Base-by-base conservation (phyloP, 2,113 vertebrate genomes). In the Casuarius casuarius region DNA sequence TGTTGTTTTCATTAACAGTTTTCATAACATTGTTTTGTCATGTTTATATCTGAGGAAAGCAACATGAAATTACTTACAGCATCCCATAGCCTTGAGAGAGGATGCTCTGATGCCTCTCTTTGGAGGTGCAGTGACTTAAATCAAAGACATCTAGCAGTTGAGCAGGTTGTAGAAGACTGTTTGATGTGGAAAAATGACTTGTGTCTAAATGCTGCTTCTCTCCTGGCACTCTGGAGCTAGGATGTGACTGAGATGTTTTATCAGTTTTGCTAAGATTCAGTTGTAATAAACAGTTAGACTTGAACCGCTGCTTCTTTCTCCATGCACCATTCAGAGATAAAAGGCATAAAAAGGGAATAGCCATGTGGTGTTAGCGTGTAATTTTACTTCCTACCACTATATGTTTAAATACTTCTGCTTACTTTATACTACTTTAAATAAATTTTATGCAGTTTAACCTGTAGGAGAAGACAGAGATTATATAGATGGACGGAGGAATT, bases 401-500 rank as follows among this genome's bases (percentile, higher is more conserved):
- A 56, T 19, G 62, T 65, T 89, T 65, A 8, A 62, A 12, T 33
- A 63, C 18, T 75, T 44, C 79, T 62, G 11, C 6, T 62, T n/a
- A n/a, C n/a, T n/a, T n/a, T n/a, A n/a, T n/a, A n/a, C n/a, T n/a
- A n/a, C n/a, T n/a, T n/a, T n/a, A n/a, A n/a, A 67, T 22, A 20
- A 51, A 9, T 19, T 56, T n/a, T 3, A 33, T 42, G 62, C 25
- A 9, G 33, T 25, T 75, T n/a, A 67, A 29, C 19, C 22, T 44
- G 4, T 1, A 65, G 77, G 13, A 61, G 48, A 79, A 62, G 67
- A 68, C 62, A 75, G 66, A 35, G 2, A 1, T 12, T 10, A 0
- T 1, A 20, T 0, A 21, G n/a, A 4, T 15, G 33, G 19, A 23
- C 12, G 3, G 0, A 15, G n/a, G 56, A 59, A 16, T 38, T 13